Conservation (phyloP, 2,113 vertebrate species). For the Neodon shergylaensis region DNA sequence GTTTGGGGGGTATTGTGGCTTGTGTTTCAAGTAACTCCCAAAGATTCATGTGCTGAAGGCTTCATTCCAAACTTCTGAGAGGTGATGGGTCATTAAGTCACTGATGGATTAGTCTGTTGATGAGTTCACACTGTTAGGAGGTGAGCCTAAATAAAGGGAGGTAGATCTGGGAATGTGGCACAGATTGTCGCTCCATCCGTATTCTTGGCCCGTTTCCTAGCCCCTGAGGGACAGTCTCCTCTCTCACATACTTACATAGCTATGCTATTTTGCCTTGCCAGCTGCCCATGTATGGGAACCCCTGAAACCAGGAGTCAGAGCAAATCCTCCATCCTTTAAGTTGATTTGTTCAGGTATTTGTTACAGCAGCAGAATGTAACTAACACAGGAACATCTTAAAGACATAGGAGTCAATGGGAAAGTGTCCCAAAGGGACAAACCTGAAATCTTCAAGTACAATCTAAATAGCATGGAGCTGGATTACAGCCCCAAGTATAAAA, state of each 20-base stretch:
- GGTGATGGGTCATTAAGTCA: neutral
- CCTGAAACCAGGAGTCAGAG: neutral
- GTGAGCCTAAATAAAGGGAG: too few relatives aligned
- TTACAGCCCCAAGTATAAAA: conserved; percentile 1
- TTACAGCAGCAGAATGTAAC: neutral
- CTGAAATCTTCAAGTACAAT: neutral
- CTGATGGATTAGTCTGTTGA: neutral
- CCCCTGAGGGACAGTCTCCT: neutral
- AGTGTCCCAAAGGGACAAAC: neutral
- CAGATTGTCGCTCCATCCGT: neutral
- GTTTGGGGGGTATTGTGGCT: neutral
- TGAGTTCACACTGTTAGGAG: neutral
- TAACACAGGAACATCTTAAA: neutral
- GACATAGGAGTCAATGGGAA: neutral
- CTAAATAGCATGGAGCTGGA: conserved; percentile 2
- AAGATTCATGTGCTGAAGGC: neutral
- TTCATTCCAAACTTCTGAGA: neutral
- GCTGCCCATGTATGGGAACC: neutral
- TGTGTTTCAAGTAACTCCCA: neutral
- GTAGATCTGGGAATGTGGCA: neutral
- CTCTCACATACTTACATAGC: neutral
- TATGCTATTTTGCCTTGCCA: neutral
- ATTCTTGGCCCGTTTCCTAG: neutral
- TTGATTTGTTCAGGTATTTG: neutral
- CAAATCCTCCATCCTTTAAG: neutral